Percentiles rank a stretch among this genome's conserved stretches.
Evolutionary conservation across 2,888 invertebrate species (phyloP).

Genomic region (Leucozona laternaria): DNA sequence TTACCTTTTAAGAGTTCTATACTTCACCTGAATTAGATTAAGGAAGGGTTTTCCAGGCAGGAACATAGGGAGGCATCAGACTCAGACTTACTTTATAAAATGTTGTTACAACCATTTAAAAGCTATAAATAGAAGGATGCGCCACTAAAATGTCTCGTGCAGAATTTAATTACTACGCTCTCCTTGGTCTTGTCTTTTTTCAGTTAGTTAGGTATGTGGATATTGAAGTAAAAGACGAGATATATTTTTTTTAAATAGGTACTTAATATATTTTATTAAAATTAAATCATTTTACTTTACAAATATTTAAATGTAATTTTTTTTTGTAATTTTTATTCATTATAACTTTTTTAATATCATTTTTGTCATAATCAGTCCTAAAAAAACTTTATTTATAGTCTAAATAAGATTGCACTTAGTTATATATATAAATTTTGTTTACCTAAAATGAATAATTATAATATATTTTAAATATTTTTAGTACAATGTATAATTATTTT

Average conservation of each 20-base stretch:
- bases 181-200: neutral
- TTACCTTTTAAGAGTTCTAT: neutral
- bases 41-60: neutral
- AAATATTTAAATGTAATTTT: conserved; percentile 57
- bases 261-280: conserved; percentile 68
- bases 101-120: conserved; percentile 9
- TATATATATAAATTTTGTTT: conserved; percentile 66
- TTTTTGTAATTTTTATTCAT: conserved; percentile 20
- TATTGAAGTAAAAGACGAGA: neutral
- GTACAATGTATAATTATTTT: conserved; percentile 11
- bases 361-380: conserved; percentile 58
- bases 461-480: conserved; percentile 17
- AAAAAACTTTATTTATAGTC: conserved; percentile 53
- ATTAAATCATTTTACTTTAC: conserved; percentile 72
- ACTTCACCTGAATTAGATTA: conserved; percentile 11
- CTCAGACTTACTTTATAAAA: neutral
- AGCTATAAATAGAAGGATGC: neutral
- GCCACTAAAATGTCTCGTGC: neutral
- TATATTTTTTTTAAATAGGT: conserved; percentile 31
- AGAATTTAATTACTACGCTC: neutral
- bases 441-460: conserved; percentile 55
- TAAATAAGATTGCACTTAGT: conserved; percentile 75
- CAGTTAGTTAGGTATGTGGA: neutral
- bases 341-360: conserved; percentile 33
- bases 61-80: neutral